Conservation (phyloP, 2,113 vertebrate genomes). For the Picathartes gymnocephalus region DNA sequence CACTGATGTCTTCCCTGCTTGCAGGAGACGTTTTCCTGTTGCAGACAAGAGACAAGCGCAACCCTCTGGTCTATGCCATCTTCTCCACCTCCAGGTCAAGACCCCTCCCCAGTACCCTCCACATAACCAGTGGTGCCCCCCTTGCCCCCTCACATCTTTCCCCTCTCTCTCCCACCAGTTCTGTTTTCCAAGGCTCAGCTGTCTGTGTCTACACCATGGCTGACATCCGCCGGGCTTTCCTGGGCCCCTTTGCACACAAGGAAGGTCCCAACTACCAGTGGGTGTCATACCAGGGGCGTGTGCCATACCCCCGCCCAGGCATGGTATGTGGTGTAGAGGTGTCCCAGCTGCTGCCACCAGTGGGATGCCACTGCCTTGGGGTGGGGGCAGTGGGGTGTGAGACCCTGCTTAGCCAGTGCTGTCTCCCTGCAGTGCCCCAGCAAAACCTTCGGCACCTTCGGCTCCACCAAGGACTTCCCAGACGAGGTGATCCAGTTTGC, state of each 20-base stretch:
- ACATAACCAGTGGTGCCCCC: background rate
- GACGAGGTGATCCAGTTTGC: conserved; percentile 93
- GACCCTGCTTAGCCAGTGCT: background rate
- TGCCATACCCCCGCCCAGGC: conserved; percentile 95
- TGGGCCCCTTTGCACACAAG: conserved; percentile 98
- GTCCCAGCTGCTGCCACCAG: rapidly evolving
- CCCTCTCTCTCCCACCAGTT: conserved; percentile 70
- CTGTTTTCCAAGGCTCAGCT: conserved; percentile 91
- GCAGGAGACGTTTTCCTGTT: conserved; percentile 92
- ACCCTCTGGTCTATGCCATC: conserved; percentile 88
- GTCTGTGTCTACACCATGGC: conserved; percentile 95
- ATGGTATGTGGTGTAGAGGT: conserved; percentile 77
- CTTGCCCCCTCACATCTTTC: background rate
- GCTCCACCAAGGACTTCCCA: conserved; percentile 94
- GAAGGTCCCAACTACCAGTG: conserved; percentile 97
- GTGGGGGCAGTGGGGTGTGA: background rate
- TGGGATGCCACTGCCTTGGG: background rate
- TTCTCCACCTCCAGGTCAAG: conserved; percentile 94
- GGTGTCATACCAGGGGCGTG: conserved; percentile 94
- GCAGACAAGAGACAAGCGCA: conserved; percentile 87
- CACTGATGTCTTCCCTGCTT: background rate
- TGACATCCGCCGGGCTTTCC: conserved; percentile 92
- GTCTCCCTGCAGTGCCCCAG: conserved; percentile 84
- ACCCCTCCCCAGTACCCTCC: rapidly evolving
- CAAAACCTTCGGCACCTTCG: conserved; percentile 94